A percentile compares a stretch with the other conserved stretches of the same genome.
Conservation (phyloP, 2,113 vertebrate species). For the Myxocyprinus asiaticus region DNA sequence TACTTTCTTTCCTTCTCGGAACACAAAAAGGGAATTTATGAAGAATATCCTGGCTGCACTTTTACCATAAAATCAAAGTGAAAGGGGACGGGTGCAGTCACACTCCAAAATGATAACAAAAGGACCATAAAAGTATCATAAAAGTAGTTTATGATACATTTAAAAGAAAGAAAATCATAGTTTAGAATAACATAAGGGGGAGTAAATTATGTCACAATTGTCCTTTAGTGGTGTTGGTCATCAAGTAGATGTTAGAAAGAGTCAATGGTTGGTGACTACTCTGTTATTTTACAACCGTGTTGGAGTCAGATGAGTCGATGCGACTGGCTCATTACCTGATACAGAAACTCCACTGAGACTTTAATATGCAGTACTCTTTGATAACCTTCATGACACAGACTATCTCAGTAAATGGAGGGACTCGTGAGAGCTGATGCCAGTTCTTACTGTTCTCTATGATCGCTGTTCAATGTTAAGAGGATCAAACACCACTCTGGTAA, state of each 20-base stretch:
- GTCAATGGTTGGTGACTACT: not conserved
- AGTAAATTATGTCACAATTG: not conserved
- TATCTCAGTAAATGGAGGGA: not conserved
- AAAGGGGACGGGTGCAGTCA: too few species aligned
- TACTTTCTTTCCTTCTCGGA: too few species aligned
- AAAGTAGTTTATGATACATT: too few species aligned
- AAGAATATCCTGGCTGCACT: too few species aligned
- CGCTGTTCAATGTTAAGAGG: constrained; percentile 27
- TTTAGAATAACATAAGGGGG: not conserved
- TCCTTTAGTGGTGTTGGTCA: not conserved
- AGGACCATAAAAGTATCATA: too few species aligned
- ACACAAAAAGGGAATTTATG: too few species aligned
- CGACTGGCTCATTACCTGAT: not conserved
- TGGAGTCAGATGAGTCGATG: not conserved
- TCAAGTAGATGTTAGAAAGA: constrained; percentile 8
- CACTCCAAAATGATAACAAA: too few species aligned
- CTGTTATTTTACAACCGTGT: not conserved
- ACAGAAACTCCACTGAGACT: not conserved
- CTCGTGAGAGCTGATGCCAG: not conserved
- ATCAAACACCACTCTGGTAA: constrained; percentile 29
- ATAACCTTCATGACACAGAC: constrained; percentile 2
- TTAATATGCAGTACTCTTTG: not conserved
- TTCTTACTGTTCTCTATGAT: not conserved
- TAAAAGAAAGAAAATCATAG: too few species aligned
- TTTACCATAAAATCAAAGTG: too few species aligned